These are phyloP conservation scores for Ctenosaura bakeri DNA, from an alignment of 2,797 vertebrate species.

Conservation along the genomic window DNA sequence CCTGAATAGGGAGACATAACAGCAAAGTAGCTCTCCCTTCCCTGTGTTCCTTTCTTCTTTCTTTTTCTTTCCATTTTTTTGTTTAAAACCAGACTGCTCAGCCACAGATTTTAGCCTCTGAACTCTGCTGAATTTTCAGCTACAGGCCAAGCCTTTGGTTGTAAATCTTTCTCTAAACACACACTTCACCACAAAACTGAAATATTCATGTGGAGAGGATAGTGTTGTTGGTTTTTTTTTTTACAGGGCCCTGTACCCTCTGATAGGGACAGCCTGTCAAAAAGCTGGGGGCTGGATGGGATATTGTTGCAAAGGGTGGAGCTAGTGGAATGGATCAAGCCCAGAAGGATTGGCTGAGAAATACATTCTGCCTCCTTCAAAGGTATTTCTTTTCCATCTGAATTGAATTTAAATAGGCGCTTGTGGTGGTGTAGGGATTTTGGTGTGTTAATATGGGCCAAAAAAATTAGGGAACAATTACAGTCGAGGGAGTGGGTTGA, in stretches of 20 bases:
- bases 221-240: not conserved
- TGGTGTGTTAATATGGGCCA: too few relatives aligned
- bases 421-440: not conserved
- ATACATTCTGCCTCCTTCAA: not conserved
- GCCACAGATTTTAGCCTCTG: not conserved
- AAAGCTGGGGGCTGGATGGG: not conserved
- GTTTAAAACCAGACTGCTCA: not conserved
- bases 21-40: not conserved
- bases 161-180: not conserved
- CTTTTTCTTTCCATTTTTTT: not conserved
- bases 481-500: not conserved
- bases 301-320: not conserved
- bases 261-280: not conserved
- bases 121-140: not conserved
- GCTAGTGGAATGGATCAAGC: not conserved
- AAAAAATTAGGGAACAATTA: not conserved
- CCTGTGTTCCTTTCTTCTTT: not conserved
- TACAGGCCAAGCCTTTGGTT: not conserved
- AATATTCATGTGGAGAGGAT: not conserved
- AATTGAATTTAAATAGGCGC: not conserved
- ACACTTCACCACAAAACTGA: not conserved
- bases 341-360: constrained; percentile 2
- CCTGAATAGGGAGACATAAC: not conserved
- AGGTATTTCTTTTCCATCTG: not conserved
- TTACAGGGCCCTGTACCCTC: not conserved